phyloP scores from a whole-genome alignment of 2,797 vertebrate genomes.

The Cryptoblepharus egeriae region DNA sequence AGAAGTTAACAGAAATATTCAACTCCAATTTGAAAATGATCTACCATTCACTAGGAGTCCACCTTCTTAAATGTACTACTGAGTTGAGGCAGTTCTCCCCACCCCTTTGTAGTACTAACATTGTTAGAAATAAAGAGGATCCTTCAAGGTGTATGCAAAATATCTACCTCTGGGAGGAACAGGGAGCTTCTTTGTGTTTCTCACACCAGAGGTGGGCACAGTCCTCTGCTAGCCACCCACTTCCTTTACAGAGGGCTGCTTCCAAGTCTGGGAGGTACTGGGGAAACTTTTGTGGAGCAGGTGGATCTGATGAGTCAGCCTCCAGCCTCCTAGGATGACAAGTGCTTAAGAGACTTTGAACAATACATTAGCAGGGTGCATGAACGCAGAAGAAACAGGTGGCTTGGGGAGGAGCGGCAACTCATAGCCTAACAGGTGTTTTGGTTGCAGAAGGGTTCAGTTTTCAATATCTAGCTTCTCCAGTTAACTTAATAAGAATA shows the following conservation, averaged over 20 bases:
- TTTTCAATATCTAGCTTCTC: constrained; percentile 6
- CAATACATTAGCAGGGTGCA: neutral
- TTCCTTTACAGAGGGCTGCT: too few species aligned
- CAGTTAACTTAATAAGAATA: neutral
- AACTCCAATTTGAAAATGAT: constrained; percentile 1
- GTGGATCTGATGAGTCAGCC: neutral
- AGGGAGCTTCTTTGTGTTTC: neutral
- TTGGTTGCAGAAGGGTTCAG: neutral
- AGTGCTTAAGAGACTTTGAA: neutral
- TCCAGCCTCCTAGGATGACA: neutral
- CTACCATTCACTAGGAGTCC: neutral
- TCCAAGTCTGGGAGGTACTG: neutral
- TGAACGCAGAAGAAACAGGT: neutral
- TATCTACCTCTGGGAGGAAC: neutral
- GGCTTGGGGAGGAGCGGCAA: neutral
- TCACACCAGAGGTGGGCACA: neutral
- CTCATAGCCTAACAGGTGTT: neutral
- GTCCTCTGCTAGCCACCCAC: neutral
- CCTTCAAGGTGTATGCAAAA: neutral
- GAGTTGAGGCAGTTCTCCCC: neutral
- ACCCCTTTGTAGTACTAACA: too few species aligned
- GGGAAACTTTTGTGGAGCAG: neutral
- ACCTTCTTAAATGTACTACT: neutral
- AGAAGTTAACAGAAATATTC: neutral
- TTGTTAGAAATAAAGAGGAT: neutral